Evolutionary conservation across 2,797 vertebrate genomes (phyloP).

Genomic region (Aphelocoma californica): DNA sequence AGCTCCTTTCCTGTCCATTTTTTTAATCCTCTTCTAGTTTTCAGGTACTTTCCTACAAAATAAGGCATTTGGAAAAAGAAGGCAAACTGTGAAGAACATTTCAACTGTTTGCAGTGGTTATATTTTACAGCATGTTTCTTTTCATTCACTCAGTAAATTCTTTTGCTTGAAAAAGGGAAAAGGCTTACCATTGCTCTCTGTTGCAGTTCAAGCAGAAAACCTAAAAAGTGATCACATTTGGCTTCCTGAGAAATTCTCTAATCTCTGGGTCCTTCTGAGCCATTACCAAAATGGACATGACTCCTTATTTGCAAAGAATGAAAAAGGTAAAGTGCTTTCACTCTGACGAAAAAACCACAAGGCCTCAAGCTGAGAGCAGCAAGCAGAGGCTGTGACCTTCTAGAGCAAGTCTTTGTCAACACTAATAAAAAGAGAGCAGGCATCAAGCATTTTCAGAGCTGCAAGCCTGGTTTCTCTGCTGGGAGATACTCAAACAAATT

Average conservation of each 20-base stretch:
- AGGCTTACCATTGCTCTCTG: not conserved
- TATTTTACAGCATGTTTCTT: not conserved
- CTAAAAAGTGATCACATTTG: not conserved
- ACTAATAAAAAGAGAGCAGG: not conserved
- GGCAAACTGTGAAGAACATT: not conserved
- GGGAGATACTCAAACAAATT: not conserved
- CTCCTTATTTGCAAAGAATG: not conserved
- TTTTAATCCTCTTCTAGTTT: not conserved
- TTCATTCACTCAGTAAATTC: not conserved
- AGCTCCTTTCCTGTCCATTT: not conserved
- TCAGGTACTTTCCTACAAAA: not conserved
- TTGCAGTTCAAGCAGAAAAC: not conserved
- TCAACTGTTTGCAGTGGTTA: not conserved
- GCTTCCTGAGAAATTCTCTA: not conserved
- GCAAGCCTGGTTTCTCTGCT: not conserved
- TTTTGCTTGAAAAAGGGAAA: not conserved
- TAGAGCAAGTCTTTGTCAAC: not conserved
- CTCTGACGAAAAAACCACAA: fast-evolving
- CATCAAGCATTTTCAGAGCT: not conserved
- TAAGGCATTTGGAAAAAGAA: not conserved
- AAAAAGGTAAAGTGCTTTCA: not conserved
- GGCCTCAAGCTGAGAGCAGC: not conserved
- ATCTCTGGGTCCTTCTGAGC: not conserved
- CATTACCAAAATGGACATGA: not conserved
- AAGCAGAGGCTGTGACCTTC: not conserved